Evolutionary conservation across 2,113 vertebrate genomes (phyloP).

Genomic region (Polyodon spathula): DNA sequence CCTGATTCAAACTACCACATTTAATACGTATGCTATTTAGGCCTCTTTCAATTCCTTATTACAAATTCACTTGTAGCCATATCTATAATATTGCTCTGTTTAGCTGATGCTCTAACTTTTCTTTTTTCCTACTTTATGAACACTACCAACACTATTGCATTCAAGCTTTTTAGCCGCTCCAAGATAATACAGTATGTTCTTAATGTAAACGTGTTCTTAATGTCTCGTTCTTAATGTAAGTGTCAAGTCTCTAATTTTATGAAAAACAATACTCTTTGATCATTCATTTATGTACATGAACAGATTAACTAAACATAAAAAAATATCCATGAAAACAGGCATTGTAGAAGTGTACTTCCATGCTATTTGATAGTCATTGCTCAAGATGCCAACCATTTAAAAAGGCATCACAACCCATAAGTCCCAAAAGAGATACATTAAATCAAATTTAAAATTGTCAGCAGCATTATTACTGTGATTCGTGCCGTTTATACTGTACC

Average conservation of each 20-base stretch:
- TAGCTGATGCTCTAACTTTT: constrained; percentile 48
- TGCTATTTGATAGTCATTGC: not conserved
- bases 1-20: constrained; percentile 56
- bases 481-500: constrained; percentile 29
- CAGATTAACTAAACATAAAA: constrained; percentile 29
- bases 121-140: constrained; percentile 49
- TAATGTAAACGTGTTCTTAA: constrained; percentile 62
- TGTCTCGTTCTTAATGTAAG: constrained; percentile 52
- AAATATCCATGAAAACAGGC: constrained; percentile 27
- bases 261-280: constrained; percentile 62
- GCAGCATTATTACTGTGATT: not conserved
- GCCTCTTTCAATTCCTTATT: constrained; percentile 56
- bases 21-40: constrained; percentile 68
- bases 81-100: constrained; percentile 55
- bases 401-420: not conserved
- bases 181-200: constrained; percentile 47
- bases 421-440: not conserved
- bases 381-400: not conserved
- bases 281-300: constrained; percentile 46
- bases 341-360: not conserved
- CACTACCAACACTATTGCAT: constrained; percentile 55
- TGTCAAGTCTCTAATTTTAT: constrained; percentile 55
- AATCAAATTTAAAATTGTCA: not conserved
- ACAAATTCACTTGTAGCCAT: constrained; percentile 47
- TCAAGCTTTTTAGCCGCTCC: constrained; percentile 53